Evolutionary conservation across 2,797 vertebrate genomes (phyloP).

Genomic region (Streptopelia turtur): DNA sequence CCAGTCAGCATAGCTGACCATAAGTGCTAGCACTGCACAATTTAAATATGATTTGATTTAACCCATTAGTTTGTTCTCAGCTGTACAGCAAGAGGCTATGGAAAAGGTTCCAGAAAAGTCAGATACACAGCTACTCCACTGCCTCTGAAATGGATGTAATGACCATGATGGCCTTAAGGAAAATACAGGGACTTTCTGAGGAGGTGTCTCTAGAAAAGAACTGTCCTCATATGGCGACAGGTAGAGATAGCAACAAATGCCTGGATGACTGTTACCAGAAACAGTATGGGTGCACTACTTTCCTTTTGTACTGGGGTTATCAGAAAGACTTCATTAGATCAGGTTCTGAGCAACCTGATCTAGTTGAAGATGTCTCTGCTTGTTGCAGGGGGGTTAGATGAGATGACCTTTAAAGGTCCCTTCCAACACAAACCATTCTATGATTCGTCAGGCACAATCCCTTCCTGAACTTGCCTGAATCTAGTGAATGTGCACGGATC

Average conservation of each 20-base stretch:
- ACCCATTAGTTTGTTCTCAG: background rate
- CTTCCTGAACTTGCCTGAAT: background rate
- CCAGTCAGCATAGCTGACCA: background rate
- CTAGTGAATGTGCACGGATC: background rate
- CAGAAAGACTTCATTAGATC: background rate
- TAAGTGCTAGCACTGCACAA: background rate
- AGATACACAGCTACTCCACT: background rate
- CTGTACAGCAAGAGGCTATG: background rate
- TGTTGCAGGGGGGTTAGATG: background rate
- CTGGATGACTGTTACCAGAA: background rate
- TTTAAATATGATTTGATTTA: background rate
- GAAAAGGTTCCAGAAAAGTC: background rate
- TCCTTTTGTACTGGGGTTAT: background rate
- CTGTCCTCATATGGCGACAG: background rate
- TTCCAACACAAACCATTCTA: background rate
- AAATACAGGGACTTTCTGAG: background rate
- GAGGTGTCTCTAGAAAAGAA: background rate
- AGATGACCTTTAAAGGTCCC: background rate
- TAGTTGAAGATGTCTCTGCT: background rate
- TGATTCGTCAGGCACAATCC: background rate
- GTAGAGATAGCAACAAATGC: background rate
- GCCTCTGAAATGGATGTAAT: background rate
- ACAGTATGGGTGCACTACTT: background rate
- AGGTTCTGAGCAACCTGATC: background rate
- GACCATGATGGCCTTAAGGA: background rate